Conservation (phyloP, 2,888 invertebrate species). For the Platypus cylindrus region DNA sequence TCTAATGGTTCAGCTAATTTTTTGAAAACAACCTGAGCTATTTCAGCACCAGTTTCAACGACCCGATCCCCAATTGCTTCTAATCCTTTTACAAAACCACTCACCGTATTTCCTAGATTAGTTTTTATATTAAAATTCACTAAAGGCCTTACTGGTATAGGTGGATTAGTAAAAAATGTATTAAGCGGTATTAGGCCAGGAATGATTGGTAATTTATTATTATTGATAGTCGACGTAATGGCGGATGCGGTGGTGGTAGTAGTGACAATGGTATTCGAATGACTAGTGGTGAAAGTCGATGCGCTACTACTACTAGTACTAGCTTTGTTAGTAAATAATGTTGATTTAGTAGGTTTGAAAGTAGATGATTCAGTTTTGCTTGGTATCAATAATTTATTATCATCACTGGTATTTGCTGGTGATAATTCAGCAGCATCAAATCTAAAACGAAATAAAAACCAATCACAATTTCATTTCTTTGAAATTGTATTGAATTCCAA, state of each 20-base stretch:
- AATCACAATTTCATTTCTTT: too few relatives aligned
- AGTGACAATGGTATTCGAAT: too few relatives aligned
- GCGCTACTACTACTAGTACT: conserved; percentile 1
- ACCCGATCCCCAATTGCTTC: conserved; percentile 25
- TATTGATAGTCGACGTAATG: conserved; percentile 2
- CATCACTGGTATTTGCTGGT: not conserved
- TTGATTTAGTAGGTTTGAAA: too few relatives aligned
- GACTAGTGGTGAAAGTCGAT: not conserved
- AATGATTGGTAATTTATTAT: conserved; percentile 1
- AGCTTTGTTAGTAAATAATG: not conserved
- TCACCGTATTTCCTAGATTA: conserved; percentile 26
- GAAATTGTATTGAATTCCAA: too few relatives aligned
- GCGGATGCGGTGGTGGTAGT: conserved; percentile 5
- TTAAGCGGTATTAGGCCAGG: conserved; percentile 13
- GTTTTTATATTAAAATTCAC: conserved; percentile 18
- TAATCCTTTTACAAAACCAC: conserved; percentile 24
- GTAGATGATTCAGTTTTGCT: too few relatives aligned
- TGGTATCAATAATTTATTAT: too few relatives aligned
- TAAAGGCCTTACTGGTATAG: conserved; percentile 18
- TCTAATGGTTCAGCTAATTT: conserved; percentile 18
- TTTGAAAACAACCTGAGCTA: conserved; percentile 29
- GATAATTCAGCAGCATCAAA: not conserved
- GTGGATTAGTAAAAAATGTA: conserved; percentile 16
- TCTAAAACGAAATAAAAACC: too few relatives aligned
- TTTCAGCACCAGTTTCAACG: conserved; percentile 28